phyloP scores from a whole-genome alignment of 1,140 invertebrate genomes.

The Epicauta chinensis region DNA sequence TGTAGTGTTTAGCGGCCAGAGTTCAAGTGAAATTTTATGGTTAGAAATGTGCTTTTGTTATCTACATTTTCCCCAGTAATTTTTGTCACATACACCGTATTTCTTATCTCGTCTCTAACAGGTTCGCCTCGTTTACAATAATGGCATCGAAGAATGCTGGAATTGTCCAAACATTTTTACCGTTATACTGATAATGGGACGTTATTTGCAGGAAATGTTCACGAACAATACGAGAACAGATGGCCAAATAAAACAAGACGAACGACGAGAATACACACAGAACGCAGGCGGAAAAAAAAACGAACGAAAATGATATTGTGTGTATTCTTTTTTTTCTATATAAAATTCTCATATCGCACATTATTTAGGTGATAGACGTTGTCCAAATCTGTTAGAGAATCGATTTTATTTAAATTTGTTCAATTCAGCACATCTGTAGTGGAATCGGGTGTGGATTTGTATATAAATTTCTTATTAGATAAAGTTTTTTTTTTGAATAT shows the following conservation, averaged over 20 bases:
- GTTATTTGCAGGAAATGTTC: slow-evolving; percentile 16
- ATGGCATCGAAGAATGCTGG: slow-evolving; percentile 15
- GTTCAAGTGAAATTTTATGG: slow-evolving; percentile 33
- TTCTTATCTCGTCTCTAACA: slow-evolving; percentile 28
- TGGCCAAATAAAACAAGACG: slow-evolving; percentile 1
- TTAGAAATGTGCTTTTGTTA: slow-evolving; percentile 29
- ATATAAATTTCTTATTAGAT: too few relatives aligned
- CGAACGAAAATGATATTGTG: too few relatives aligned
- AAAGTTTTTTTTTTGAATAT: too few relatives aligned
- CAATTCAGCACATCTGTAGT: too few relatives aligned
- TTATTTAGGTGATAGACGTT: too few relatives aligned
- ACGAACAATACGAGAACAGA: neutral
- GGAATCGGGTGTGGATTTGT: too few relatives aligned
- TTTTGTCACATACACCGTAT: slow-evolving; percentile 29
- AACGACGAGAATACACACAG: too few relatives aligned
- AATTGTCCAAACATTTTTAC: slow-evolving; percentile 15
- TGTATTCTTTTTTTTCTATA: too few relatives aligned
- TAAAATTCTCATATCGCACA: too few relatives aligned
- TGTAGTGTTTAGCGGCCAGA: slow-evolving; percentile 12
- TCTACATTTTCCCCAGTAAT: slow-evolving; percentile 26
- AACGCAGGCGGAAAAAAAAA: too few relatives aligned
- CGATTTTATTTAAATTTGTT: too few relatives aligned
- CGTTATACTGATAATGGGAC: slow-evolving; percentile 11
- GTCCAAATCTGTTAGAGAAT: too few relatives aligned
- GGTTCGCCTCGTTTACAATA: slow-evolving; percentile 22